Conservation (phyloP, 2,888 invertebrate species). For the Leptopterna dolabrata region DNA sequence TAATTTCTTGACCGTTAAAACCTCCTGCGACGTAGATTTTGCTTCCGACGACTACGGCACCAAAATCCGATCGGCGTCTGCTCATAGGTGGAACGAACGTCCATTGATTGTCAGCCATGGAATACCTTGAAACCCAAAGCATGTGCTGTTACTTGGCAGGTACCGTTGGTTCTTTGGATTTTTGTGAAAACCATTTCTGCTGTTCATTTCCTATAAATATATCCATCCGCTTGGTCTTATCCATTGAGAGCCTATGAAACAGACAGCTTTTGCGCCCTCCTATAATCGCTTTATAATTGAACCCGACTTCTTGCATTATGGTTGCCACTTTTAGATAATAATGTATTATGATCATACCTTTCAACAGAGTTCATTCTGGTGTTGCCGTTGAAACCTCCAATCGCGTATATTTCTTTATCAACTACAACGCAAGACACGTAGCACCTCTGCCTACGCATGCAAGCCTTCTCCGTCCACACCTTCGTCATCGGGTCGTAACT, state of each 20-base stretch:
- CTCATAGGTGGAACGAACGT: constrained; percentile 81
- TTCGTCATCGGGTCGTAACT: constrained; percentile 83
- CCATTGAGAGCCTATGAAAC: too few relatives aligned
- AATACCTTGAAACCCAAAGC: constrained; percentile 70
- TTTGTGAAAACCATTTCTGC: too few relatives aligned
- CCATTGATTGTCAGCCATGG: constrained; percentile 82
- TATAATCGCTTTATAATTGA: too few relatives aligned
- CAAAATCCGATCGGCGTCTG: constrained; percentile 81
- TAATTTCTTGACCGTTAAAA: constrained; percentile 83
- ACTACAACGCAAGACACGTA: constrained; percentile 81
- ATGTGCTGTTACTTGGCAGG: too few relatives aligned
- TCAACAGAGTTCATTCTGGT: constrained; percentile 82
- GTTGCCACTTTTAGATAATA: too few relatives aligned
- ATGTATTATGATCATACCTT: constrained; percentile 70
- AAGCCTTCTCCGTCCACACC: constrained; percentile 80
- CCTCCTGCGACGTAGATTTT: constrained; percentile 85
- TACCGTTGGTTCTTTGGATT: too few relatives aligned
- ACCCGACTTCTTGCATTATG: too few relatives aligned
- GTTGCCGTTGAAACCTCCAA: constrained; percentile 85
- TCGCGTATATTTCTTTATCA: constrained; percentile 79
- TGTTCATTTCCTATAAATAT: too few relatives aligned
- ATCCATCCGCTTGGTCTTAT: too few relatives aligned
- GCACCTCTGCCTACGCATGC: constrained; percentile 84
- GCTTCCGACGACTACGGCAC: constrained; percentile 76
- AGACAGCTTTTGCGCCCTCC: too few relatives aligned